Base-by-base conservation (phyloP, 2,797 vertebrate genomes). In the Muraenolepis orangiensis region DNA sequence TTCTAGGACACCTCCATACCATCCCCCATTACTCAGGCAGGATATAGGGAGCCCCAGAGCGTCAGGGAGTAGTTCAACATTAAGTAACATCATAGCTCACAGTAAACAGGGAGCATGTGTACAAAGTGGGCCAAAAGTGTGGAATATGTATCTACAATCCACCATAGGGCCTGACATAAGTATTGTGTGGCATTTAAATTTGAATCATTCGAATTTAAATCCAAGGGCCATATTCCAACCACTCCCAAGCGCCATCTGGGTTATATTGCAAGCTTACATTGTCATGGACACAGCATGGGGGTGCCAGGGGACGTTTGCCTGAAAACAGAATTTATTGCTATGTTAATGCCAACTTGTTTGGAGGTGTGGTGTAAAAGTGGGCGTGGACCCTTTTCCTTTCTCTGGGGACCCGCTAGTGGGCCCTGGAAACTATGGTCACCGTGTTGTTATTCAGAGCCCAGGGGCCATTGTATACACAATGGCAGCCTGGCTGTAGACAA, bases 271-370 rank as follows among this genome's bases (percentile, higher is more conserved):
- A 57, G 51, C 51, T 57, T 6, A 72, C 80, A 87, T 91, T 91
- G 89, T 92, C 87, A 90, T 89, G 80, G 82, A 82, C 85, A 83
- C 81, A 38, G 82, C 78, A 75, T 89, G 88, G 87, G 81, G 79
- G 86, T 80, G 77, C 16, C 40, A 69, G 34, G 75, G 76, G 68
- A 73, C 73, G 74, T 77, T 76, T 69, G 76, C 74, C 20, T 64
- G 3, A 74, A 76, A 83, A 82, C 82, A 78, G 78, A 82, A 77
- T 76, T 31, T 40, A 89, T 88, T 91, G 82, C 89, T 80, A 89
- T 90, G 84, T 74, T 90, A 90, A 90, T 85, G 64, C 73, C 68
- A 40, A 79, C 88, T 91, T 91, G 84, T 85, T 88, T 86, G 84
- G 80, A 82, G 77, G 83, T 80, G 86, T 72, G 81, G 80, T 78